These are phyloP conservation scores for Agonum fuliginosum DNA, from an alignment of 2,888 invertebrate genomes.

Conservation along the genomic window DNA sequence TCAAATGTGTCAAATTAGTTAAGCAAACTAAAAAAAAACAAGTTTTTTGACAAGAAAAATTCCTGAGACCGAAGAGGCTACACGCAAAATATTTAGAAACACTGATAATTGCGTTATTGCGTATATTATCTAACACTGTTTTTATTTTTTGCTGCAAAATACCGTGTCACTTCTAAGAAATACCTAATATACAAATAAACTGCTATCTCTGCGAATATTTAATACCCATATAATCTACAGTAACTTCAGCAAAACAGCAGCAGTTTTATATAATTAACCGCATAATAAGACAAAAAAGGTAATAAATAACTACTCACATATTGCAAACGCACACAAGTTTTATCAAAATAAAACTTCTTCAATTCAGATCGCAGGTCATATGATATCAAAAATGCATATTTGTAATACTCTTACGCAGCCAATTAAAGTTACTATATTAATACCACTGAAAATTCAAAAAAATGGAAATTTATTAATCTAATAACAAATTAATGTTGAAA, in stretches of 20 bases:
- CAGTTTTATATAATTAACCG: conserved; percentile 24
- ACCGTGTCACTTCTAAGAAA: conserved; percentile 7
- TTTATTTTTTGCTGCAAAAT: conserved; percentile 8
- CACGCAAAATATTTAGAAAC: neutral
- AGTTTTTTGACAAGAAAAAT: no score
- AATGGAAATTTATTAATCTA: conserved; percentile 4
- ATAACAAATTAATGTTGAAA: conserved; percentile 9
- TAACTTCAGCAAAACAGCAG: conserved; percentile 23
- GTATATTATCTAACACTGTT: neutral
- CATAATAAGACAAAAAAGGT: conserved; percentile 8
- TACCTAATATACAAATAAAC: conserved; percentile 42
- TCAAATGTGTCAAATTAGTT: no score
- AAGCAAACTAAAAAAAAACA: no score
- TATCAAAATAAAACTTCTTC: neutral
- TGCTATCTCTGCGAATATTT: conserved; percentile 32
- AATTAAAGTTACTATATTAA: neutral
- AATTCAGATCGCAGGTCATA: conserved; percentile 15
- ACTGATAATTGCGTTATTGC: conserved; percentile 5
- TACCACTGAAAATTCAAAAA: no score
- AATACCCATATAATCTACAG: conserved; percentile 36
- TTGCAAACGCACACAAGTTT: neutral
- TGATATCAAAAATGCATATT: conserved; percentile 12
- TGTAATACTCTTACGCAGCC: neutral
- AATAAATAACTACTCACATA: neutral
- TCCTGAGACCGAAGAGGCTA: neutral